Evolutionary conservation across 2,797 vertebrate genomes (phyloP).

Genomic region (Novumbra hubbsi): DNA sequence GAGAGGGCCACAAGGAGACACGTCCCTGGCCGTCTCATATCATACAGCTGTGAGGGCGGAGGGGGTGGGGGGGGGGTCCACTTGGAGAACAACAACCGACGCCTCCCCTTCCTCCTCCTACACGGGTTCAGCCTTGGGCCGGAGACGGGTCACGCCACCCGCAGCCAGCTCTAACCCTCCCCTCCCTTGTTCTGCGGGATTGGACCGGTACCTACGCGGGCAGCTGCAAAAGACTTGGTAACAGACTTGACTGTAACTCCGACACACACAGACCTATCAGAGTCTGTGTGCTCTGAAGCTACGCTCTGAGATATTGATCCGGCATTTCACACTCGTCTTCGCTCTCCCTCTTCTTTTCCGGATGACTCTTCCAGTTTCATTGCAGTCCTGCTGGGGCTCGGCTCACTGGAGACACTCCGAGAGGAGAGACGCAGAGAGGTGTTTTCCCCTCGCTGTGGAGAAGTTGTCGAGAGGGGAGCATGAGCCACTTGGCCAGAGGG

Average conservation of each 20-base stretch:
- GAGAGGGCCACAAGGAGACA: conserved; percentile 34
- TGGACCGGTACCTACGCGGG: conserved; percentile 37
- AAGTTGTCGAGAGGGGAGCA: conserved; percentile 39
- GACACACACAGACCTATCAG: conserved; percentile 35
- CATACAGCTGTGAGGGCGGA: conserved; percentile 40
- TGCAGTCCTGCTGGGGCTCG: conserved; percentile 40
- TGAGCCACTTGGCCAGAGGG: background rate
- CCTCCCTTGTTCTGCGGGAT: conserved; percentile 25
- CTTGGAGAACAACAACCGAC: conserved; percentile 36
- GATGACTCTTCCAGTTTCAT: conserved; percentile 42
- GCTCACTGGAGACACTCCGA: conserved; percentile 37
- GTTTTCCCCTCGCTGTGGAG: conserved; percentile 27
- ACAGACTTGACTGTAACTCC: conserved; percentile 43
- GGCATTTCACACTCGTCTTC: background rate
- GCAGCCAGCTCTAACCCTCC: conserved; percentile 22
- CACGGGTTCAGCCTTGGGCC: conserved; percentile 13
- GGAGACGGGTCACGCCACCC: conserved; percentile 16
- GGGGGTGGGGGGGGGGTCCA: conserved; percentile 34
- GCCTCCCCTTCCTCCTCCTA: conserved; percentile 29
- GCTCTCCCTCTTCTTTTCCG: conserved; percentile 17
- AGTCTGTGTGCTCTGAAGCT: conserved; percentile 42
- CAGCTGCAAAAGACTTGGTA: too few relatives aligned
- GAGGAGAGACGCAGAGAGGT: conserved; percentile 34
- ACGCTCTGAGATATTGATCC: conserved; percentile 50
- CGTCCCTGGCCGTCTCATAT: conserved; percentile 46